Percentiles rank a stretch among this genome's conserved stretches.
Conservation (phyloP, 2,797 vertebrate genomes). For the Cuniculus paca region DNA sequence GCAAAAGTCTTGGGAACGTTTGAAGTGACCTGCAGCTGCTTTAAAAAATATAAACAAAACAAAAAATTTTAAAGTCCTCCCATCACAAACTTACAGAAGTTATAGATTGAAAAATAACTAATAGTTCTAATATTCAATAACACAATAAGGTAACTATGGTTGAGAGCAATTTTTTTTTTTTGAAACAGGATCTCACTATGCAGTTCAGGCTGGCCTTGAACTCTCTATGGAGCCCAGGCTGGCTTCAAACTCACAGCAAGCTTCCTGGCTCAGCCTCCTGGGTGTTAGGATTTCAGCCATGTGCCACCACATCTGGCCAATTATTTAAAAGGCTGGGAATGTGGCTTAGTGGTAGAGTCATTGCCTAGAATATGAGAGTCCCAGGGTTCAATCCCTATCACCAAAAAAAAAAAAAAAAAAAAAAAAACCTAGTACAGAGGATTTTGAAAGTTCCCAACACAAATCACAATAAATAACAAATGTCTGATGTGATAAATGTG, state of each 20-base stretch:
- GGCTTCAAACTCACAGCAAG: not conserved
- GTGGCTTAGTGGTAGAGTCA: not conserved
- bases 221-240: not conserved
- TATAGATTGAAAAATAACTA: conserved; percentile 44
- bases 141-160: not conserved
- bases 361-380: not conserved
- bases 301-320: not conserved
- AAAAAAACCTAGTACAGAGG: not conserved
- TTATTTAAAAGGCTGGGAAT: not conserved
- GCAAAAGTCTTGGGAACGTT: not conserved
- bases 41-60: not conserved
- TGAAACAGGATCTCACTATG: not conserved
- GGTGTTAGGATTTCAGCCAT: not conserved
- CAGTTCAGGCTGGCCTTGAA: not conserved
- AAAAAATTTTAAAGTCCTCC: not conserved
- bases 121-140: not conserved
- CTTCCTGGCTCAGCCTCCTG: not conserved
- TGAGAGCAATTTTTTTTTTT: not conserved
- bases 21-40: conserved; percentile 18
- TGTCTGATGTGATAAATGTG: not conserved
- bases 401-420: not conserved
- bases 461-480: not conserved
- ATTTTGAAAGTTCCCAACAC: not conserved
- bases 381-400: not conserved
- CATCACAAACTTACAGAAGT: conserved; percentile 45